Percentiles rank a stretch among this genome's conserved stretches.
Conservation (phyloP, 2,797 vertebrate genomes). For the Salmo trutta region DNA sequence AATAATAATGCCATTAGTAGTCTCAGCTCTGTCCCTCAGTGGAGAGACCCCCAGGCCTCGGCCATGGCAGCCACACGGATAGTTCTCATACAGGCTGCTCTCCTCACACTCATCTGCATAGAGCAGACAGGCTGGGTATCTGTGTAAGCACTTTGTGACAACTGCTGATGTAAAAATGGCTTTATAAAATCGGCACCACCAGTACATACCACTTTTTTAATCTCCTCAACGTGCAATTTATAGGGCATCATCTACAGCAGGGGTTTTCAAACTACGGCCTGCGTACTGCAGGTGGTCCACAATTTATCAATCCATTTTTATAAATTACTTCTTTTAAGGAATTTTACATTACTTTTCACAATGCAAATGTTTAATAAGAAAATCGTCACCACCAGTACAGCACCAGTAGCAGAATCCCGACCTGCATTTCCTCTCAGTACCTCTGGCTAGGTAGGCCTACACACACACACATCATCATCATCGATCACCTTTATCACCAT, state of each 20-base stretch:
- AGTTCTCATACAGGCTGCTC: conserved; percentile 46
- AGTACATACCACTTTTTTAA: not conserved
- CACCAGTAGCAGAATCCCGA: not conserved
- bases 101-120: conserved; percentile 19
- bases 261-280: too few species aligned
- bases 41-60: conserved; percentile 39
- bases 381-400: not conserved
- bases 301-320: too few species aligned
- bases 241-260: too few species aligned
- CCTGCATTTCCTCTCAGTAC: not conserved
- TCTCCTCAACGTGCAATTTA: too few species aligned
- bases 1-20: conserved; percentile 59
- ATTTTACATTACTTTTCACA: too few species aligned
- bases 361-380: too few species aligned
- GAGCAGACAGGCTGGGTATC: not conserved
- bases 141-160: not conserved
- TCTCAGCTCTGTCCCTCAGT: conserved; percentile 15
- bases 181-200: too few species aligned
- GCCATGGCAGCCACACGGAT: conserved; percentile 51
- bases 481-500: not conserved
- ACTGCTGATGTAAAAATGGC: too few species aligned
- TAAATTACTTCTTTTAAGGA: too few species aligned
- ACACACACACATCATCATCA: not conserved
- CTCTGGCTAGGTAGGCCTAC: not conserved
- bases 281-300: too few species aligned